Conservation (phyloP, 2,797 vertebrate genomes). For the Prionace glauca region DNA sequence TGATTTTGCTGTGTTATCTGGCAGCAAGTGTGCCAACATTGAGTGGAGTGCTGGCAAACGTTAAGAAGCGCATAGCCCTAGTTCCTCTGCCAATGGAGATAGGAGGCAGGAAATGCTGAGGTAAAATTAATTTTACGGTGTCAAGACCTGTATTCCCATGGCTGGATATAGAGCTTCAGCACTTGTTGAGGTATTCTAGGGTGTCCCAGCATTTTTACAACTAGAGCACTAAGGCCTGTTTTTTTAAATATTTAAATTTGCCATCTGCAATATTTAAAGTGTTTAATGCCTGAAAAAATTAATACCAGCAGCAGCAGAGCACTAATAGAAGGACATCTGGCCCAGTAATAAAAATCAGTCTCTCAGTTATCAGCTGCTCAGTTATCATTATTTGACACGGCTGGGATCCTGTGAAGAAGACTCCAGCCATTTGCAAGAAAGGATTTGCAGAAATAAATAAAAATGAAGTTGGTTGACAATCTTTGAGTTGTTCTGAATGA, state of each 20-base stretch:
- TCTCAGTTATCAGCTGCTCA: neutral
- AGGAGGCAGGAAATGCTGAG: neutral
- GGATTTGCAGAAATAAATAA: constrained; percentile 25
- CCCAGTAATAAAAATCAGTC: constrained; percentile 26
- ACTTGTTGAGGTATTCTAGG: neutral
- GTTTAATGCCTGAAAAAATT: constrained; percentile 28
- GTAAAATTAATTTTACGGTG: neutral
- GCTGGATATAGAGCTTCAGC: neutral
- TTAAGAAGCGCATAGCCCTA: neutral
- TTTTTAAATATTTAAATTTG: constrained; percentile 32
- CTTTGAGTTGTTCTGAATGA: neutral
- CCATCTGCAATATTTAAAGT: constrained; percentile 25
- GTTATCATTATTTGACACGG: constrained; percentile 10
- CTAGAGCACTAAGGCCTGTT: neutral
- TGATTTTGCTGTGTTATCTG: neutral
- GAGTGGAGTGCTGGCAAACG: neutral
- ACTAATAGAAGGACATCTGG: constrained; percentile 34
- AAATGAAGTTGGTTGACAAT: neutral
- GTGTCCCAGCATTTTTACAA: neutral
- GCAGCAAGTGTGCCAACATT: neutral
- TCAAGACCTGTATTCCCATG: neutral
- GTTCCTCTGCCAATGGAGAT: neutral
- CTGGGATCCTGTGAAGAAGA: neutral
- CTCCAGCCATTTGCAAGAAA: neutral
- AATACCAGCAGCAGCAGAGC: constrained; percentile 14